Evolutionary conservation across 2,113 vertebrate species (phyloP), one percentile per base, ranked within the genome.

Genomic region (Corvus cornix): DNA sequence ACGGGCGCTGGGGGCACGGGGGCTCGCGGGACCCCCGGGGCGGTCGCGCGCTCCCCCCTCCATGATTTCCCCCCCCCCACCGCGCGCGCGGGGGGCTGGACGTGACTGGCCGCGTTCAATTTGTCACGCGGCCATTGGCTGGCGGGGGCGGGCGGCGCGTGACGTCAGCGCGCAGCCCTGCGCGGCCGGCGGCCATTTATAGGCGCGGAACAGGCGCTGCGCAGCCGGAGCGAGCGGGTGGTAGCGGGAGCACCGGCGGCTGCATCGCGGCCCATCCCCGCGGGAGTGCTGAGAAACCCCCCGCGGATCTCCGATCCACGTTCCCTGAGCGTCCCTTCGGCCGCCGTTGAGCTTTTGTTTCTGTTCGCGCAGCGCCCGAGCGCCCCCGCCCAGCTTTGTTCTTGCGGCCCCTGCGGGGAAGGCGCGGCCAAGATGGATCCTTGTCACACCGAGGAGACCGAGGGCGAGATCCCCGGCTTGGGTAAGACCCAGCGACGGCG

Each of bases 391-490:
- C 33, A 81, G 75, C 75, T 89, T 86, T 76, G 39, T 75, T 69
- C n/a, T 58, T 11, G 33, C 55, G 69, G 81, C 33, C 69, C 44
- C 51, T 76, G 76, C 23, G 64, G 78, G 64, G 91, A 86, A 89
- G 81, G 87, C 69, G 62, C 82, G 56, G 81, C 44, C 75, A 59
- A 90, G 92, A 96, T 95, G 95, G 95, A 96, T 15, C 95, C 91
- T 15, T 95, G 91, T 62, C 95, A 95, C 77, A 95, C 81, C 11
- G 95, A 96, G 48, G 95, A 96, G 78, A 91, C 91, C 11, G 95
- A 93, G 73, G 88, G 93, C 11, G 93, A 96, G 78, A 96, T 96
- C 85, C 95, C 95, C 39, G 95, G 95, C 58, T 68, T 96, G 74
- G 84, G 95, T 96, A 92, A 96, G 95, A 63, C 83, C 48, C 28